Percentiles rank a stretch among this genome's conserved stretches.
Evolutionary conservation across 2,797 vertebrate species (phyloP).

Genomic region (Psittacula echo): DNA sequence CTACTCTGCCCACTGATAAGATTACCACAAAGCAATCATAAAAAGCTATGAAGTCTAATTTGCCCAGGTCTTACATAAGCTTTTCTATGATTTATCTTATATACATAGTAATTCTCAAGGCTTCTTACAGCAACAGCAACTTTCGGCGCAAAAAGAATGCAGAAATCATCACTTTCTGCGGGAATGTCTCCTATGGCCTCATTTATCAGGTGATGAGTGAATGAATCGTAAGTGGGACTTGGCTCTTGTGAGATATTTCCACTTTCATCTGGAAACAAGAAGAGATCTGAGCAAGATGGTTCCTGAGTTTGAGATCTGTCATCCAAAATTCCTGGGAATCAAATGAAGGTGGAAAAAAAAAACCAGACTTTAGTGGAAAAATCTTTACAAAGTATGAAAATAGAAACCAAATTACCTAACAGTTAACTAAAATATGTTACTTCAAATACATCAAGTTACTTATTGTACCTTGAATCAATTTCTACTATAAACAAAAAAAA

Average conservation of each 20-base stretch:
- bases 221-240: constrained; percentile 83
- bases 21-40: background rate
- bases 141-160: constrained; percentile 94
- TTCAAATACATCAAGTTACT: background rate
- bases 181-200: constrained; percentile 80
- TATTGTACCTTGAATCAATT: background rate
- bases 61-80: background rate
- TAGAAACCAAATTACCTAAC: background rate
- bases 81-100: background rate
- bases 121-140: constrained; percentile 83
- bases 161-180: constrained; percentile 93
- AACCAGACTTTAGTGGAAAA: background rate
- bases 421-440: background rate
- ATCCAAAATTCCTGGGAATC: constrained; percentile 80
- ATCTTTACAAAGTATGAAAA: background rate
- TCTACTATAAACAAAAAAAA: background rate
- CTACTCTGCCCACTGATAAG: background rate
- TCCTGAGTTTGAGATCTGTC: constrained; percentile 82
- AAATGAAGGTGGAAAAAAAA: background rate
- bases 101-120: background rate
- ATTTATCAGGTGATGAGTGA: constrained; percentile 88
- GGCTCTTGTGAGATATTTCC: constrained; percentile 88
- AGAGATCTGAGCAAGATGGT: constrained; percentile 92
- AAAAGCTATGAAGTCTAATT: background rate
- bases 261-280: constrained; percentile 97